Conservation (phyloP, 2,797 vertebrate species). For the Enteromius fasciolatus region DNA sequence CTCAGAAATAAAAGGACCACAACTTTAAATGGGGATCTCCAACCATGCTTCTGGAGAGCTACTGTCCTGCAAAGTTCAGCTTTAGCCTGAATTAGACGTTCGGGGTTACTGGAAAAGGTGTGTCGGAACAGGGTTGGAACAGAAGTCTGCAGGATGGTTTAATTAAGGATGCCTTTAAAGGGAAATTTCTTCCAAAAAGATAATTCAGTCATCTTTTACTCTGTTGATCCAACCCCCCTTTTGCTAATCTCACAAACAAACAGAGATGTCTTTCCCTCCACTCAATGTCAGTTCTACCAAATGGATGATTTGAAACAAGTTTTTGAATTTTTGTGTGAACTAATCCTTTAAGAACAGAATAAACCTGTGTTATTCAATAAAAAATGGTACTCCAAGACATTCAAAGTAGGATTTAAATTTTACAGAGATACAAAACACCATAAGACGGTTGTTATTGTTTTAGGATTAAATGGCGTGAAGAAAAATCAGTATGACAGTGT, state of each 20-base stretch:
- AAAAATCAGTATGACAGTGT: conserved; percentile 9
- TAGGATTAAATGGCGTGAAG: conserved; percentile 14
- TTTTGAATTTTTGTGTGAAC: neutral
- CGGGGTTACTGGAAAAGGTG: neutral
- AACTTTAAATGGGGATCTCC: neutral
- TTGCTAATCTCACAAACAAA: neutral
- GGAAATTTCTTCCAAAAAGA: neutral
- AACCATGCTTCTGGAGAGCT: neutral
- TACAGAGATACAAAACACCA: neutral
- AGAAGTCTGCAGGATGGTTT: neutral
- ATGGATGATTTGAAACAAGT: neutral
- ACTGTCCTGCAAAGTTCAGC: neutral
- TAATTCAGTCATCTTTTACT: neutral
- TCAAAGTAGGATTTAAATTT: conserved; percentile 5
- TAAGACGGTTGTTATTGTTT: conserved; percentile 24
- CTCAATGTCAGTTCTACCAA: neutral
- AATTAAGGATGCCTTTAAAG: neutral
- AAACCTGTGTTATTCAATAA: neutral
- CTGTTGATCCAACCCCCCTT: neutral
- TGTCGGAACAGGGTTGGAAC: neutral
- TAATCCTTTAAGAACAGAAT: neutral
- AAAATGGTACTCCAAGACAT: neutral
- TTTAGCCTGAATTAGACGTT: neutral
- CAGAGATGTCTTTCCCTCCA: neutral
- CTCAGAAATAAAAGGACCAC: neutral